Conservation (phyloP, 2,888 invertebrate genomes). For the Ophraella communa region DNA sequence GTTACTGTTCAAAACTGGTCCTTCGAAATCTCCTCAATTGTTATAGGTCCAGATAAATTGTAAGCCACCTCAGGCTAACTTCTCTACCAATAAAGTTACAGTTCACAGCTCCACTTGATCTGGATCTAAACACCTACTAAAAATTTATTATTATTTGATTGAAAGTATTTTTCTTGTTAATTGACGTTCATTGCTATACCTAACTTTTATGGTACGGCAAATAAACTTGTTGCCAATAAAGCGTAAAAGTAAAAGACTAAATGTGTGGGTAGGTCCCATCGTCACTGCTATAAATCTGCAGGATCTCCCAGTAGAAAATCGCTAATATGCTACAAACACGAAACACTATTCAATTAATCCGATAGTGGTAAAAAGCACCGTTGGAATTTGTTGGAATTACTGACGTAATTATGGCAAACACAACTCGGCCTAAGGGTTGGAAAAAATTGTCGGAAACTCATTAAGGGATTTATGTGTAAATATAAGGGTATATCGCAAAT, state of each 20-base stretch:
- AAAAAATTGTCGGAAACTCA: conserved; percentile 32
- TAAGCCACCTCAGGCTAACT: too few species aligned
- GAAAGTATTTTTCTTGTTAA: not conserved
- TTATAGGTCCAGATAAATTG: too few species aligned
- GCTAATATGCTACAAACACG: conserved; percentile 24
- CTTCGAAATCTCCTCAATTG: not conserved
- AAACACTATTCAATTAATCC: conserved; percentile 31
- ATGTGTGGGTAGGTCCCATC: conserved; percentile 4
- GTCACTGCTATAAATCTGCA: conserved; percentile 18
- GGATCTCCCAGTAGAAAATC: conserved; percentile 10
- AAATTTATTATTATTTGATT: too few species aligned
- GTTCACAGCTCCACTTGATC: too few species aligned
- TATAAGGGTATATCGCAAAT: conserved; percentile 21
- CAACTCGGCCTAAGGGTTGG: conserved; percentile 21
- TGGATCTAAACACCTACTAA: too few species aligned
- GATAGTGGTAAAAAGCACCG: conserved; percentile 33
- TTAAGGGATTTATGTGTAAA: conserved; percentile 27
- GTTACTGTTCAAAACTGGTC: not conserved
- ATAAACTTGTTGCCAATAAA: conserved; percentile 16
- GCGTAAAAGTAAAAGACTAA: conserved; percentile 16
- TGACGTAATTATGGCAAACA: conserved; percentile 36
- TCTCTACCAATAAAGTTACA: too few species aligned
- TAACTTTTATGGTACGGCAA: not conserved
- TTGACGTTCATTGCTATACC: not conserved
- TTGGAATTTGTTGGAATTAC: conserved; percentile 37